These are phyloP conservation scores for Onychostruthus taczanowskii DNA, from an alignment of 2,113 vertebrate genomes.

Conservation along the genomic window DNA sequence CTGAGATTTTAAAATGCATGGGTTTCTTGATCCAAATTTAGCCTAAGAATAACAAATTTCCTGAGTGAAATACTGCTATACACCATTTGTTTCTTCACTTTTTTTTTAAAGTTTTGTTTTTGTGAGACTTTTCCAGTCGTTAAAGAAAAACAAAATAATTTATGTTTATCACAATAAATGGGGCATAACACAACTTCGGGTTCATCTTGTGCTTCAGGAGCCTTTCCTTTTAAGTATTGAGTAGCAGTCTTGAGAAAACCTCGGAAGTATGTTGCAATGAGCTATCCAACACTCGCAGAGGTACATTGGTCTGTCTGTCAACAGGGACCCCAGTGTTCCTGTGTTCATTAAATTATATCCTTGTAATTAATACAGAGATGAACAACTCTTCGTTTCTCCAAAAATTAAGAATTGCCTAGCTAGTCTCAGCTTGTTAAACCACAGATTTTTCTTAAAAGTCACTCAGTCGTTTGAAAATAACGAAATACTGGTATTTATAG, in stretches of 20 bases:
- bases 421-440: neutral
- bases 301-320: neutral
- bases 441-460: neutral
- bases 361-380: neutral
- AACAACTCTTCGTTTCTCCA: neutral
- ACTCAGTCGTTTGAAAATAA: slow-evolving; percentile 11
- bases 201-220: neutral
- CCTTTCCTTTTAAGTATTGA: neutral
- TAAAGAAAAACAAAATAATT: neutral
- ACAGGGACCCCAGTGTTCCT: neutral
- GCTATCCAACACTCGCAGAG: neutral
- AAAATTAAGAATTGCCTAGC: neutral
- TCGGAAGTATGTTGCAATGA: neutral
- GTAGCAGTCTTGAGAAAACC: neutral
- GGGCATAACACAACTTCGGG: neutral
- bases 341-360: neutral
- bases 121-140: neutral
- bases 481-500: slow-evolving; percentile 9
- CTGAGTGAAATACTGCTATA: neutral
- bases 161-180: neutral
- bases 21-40: neutral
- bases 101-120: neutral
- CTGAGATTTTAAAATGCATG: neutral
- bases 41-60: neutral
- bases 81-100: neutral